Base-by-base conservation (phyloP, 53 echinoderm and acorn worm genomes). In the Holothuria scabra region DNA sequence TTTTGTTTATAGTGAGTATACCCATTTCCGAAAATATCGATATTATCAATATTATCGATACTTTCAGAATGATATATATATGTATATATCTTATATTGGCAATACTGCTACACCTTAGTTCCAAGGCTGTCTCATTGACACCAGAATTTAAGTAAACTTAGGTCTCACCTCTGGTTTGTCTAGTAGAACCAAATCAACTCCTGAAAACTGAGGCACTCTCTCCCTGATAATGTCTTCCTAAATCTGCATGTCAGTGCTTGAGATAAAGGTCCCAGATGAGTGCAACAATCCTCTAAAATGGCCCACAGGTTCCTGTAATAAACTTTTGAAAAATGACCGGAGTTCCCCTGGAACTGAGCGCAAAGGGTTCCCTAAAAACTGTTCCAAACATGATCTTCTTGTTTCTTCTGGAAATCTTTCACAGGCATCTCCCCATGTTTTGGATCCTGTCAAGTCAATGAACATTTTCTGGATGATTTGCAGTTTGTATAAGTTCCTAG, bases 101-200 rank as follows among this genome's bases (percentile, higher is more conserved):
- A 3, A 3, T 8, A 18, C 1, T 52, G 14, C 52, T 18, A 16
- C 18, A 52, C 16, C 52, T 2, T 2, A 16, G 52, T 3, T 3
- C 52, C 14, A 0, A 52, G 52, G 18, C 52, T 18, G 14, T 8
- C 52, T 52, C 14, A 16, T 48, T 52, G 52, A 52, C 11, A 52
- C 52, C 52, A 52, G 52, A 16, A 52, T 2, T 52, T 52, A 1
- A 52, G 52, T 52, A 52, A 52, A n/a, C 31, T 24, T 29, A 67
- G 32, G 12, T 19, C 67, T 67, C 19, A 67, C 67, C 34, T 67
- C 33, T 67, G 67, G 67, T 32, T 31, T 67, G 67, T 67, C 67
- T 37, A 67, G 34, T 31, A 67, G 28, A 16, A 67, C 33, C 29
- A 67, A 32, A 33, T 67, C 67, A 32, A 32, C 35, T 67, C 67